Evolutionary conservation across 2,888 invertebrate species (phyloP).

Genomic region (Tipula unca): DNA sequence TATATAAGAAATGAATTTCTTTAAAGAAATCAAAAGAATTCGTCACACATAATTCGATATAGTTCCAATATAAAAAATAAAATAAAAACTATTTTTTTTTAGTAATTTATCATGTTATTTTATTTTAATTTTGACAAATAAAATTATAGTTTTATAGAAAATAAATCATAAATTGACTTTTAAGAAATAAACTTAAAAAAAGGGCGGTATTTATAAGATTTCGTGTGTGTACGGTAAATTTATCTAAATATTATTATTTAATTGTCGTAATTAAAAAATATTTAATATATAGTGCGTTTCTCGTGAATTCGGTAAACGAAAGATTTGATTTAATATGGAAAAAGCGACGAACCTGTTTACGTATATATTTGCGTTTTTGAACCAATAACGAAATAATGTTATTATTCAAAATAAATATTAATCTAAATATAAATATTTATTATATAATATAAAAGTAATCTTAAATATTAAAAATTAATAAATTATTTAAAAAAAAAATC

Average conservation of each 20-base stretch:
- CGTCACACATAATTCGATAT: slow-evolving; percentile 14
- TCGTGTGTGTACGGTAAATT: not conserved
- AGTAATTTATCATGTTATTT: not conserved
- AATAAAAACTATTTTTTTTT: not conserved
- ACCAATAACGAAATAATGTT: not conserved
- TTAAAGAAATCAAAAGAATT: slow-evolving; percentile 1
- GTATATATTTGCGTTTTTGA: not conserved
- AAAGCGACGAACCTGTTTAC: not conserved
- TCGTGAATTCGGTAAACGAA: not conserved
- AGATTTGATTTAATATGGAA: not conserved
- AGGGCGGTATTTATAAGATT: not conserved
- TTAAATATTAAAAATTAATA: not conserved
- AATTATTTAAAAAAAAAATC: not conserved
- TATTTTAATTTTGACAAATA: not conserved
- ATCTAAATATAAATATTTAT: not conserved
- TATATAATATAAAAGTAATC: not conserved
- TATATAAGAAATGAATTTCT: not conserved
- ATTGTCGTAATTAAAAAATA: not conserved
- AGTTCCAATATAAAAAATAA: not conserved
- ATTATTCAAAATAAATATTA: not conserved
- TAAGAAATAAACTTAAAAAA: not conserved
- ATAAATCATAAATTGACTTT: not conserved
- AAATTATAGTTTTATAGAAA: slow-evolving; percentile 8
- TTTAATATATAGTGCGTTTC: not conserved
- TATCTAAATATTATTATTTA: not conserved